These are phyloP conservation scores for Poliocrania exsul DNA, from an alignment of 2,797 vertebrate species.

Conservation along the genomic window DNA sequence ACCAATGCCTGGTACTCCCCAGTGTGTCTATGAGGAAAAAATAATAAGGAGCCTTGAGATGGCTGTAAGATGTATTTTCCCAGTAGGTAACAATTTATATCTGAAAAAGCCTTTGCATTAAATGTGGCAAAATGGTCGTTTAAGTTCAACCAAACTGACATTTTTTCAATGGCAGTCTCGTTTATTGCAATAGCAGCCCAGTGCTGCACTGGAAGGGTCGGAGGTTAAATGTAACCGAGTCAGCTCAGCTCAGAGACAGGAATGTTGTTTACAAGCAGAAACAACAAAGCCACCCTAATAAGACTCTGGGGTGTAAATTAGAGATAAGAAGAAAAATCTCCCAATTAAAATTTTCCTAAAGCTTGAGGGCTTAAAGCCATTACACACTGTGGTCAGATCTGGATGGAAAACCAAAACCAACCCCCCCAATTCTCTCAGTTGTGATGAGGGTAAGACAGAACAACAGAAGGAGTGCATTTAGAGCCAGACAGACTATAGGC, in stretches of 20 bases:
- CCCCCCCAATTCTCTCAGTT: neutral
- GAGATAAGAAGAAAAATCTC: conserved; percentile 67
- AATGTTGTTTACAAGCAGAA: conserved; percentile 59
- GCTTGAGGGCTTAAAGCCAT: conserved; percentile 54
- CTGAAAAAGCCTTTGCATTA: neutral
- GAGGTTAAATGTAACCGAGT: conserved; percentile 46
- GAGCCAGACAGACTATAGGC: neutral
- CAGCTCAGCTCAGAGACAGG: conserved; percentile 47
- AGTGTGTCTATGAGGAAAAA: neutral
- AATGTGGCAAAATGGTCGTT: neutral
- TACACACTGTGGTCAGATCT: conserved; percentile 14
- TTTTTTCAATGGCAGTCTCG: neutral
- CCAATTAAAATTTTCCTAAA: conserved; percentile 69
- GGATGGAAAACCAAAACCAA: neutral
- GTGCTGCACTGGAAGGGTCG: conserved; percentile 7
- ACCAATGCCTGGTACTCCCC: neutral
- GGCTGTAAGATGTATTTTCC: neutral
- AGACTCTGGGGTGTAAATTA: conserved; percentile 65
- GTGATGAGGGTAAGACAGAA: neutral
- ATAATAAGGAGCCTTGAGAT: neutral
- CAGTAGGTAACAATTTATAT: neutral
- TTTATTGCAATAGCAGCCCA: conserved; percentile 12
- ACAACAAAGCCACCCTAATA: conserved; percentile 66
- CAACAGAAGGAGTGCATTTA: neutral
- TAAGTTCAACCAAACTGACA: neutral